Percentiles rank a stretch among this genome's conserved stretches.
These are phyloP conservation scores for Eulacestoma nigropectus DNA, from an alignment of 2,113 vertebrate species.

Conservation along the genomic window DNA sequence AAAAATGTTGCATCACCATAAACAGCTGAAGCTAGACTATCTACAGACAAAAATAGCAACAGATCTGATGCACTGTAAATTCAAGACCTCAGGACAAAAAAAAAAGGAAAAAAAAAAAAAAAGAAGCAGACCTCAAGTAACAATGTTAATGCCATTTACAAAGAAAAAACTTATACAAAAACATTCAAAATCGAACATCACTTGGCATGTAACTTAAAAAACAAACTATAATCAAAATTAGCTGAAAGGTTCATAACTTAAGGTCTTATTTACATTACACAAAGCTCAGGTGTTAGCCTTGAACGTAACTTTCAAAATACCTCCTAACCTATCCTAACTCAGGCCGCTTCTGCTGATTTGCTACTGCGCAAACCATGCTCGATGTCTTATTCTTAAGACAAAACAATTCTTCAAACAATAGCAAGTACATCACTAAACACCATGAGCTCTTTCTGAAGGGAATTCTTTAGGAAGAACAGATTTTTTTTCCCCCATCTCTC, in stretches of 20 bases:
- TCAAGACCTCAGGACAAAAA: constrained; percentile 85
- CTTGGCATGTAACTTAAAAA: constrained; percentile 83
- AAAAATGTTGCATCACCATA: constrained; percentile 85
- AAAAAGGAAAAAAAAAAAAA: constrained; percentile 70
- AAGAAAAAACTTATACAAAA: constrained; percentile 78
- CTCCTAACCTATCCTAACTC: constrained; percentile 69
- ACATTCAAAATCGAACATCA: constrained; percentile 80
- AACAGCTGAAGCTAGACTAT: constrained; percentile 94
- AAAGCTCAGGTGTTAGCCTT: constrained; percentile 89
- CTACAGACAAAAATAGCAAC: constrained; percentile 95
- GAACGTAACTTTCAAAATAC: constrained; percentile 78
- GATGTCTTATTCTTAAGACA: constrained; percentile 81
- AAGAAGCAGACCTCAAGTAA: constrained; percentile 81
- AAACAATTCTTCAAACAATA: constrained; percentile 90
- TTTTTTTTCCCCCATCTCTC: constrained; percentile 79
- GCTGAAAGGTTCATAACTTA: constrained; percentile 78
- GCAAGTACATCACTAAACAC: constrained; percentile 95
- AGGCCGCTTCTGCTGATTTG: constrained; percentile 70
- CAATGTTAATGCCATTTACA: constrained; percentile 84
- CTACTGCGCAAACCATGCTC: constrained; percentile 72
- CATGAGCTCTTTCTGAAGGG: constrained; percentile 90
- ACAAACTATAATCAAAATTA: constrained; percentile 68
- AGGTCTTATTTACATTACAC: constrained; percentile 96
- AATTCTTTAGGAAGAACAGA: constrained; percentile 96
- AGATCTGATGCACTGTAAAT: constrained; percentile 90